Evolutionary conservation across 30 jellyfish, hydroid and myxozoan genomes (phyloP), one percentile per base, ranked within the genome.

Genomic region (Aurelia sp.): DNA sequence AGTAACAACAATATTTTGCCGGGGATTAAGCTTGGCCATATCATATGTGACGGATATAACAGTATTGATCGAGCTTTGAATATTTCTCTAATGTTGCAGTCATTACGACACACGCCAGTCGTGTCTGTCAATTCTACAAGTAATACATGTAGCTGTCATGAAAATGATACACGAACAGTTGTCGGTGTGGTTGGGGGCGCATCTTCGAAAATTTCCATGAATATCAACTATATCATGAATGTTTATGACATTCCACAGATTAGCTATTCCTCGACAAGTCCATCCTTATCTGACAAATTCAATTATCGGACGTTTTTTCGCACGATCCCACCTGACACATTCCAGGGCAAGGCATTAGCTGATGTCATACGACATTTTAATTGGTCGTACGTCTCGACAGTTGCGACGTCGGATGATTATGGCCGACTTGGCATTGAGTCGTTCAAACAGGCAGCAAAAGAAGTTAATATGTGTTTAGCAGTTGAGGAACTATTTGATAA

Each of bases 111-210:
- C 53, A 66, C 50, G 19, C 51, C 73, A 59, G 30, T 65, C 53
- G 44, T n/a, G 31, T 23, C 53, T 40, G 51, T 57, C 13, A 69
- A 58, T 59, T 58, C 73, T 8, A 20, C 80, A 9, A 23, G 18
- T 53, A 71, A 70, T 62, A 40, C 79, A 10, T 87, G 96, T 78
- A 73, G 85, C 33, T 77, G 91, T 71, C 76, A 51, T 13, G 23
- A 41, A 18, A 79, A 77, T 31, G 88, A 76, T 22, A 87, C 86
- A 58, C 81, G 89, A 23, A 71, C 88, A 4, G 55, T 87, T 7
- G 57, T 67, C 55, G 98, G 92, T 4, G 89, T 92, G 6, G 71
- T 92, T n/a, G 98, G 98, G 27, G 97, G 94, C 4, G 98, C 98
- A 11, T 87, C 97, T 30, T 87, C 97, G 23, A 75, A 74, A 17